phyloP scores from a whole-genome alignment of 2,113 vertebrate species.

The Myodes glareolus region DNA sequence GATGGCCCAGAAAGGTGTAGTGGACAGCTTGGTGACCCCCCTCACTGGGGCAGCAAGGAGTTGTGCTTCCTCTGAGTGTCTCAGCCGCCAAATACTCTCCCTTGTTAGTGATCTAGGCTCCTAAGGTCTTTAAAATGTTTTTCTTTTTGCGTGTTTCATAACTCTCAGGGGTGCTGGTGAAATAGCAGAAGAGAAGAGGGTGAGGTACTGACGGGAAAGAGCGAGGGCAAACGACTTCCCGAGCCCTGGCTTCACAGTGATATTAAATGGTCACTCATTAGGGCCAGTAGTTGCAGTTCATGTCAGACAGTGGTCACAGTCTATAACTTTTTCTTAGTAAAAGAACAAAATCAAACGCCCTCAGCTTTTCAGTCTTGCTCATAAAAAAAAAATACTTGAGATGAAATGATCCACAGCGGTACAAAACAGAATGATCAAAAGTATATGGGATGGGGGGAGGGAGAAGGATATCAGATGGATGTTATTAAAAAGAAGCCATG shows the following conservation, averaged over 20 bases:
- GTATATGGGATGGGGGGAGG: not conserved
- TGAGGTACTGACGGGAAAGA: not conserved
- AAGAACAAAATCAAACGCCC: conserved; percentile 64
- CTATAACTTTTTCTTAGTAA: conserved; percentile 69
- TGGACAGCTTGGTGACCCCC: too few species aligned
- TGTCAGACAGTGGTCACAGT: conserved; percentile 59
- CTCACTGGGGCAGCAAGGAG: not conserved
- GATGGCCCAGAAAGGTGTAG: not conserved
- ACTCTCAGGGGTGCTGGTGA: conserved; percentile 80
- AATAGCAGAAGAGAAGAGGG: conserved; percentile 65
- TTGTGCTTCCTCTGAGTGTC: not conserved
- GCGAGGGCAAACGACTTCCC: conserved; percentile 45
- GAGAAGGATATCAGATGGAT: not conserved
- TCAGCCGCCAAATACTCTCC: conserved; percentile 65
- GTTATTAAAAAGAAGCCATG: not conserved
- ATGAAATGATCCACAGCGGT: not conserved
- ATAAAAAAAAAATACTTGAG: not conserved
- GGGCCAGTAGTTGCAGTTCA: conserved; percentile 80
- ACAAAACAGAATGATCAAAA: not conserved
- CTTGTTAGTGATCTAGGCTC: conserved; percentile 72
- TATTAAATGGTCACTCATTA: conserved; percentile 65
- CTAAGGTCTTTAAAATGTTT: conserved; percentile 72
- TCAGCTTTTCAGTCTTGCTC: not conserved
- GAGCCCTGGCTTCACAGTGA: conserved; percentile 40
- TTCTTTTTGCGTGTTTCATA: conserved; percentile 81